Evolutionary conservation across 2,797 vertebrate genomes (phyloP), one percentile per base, ranked within the genome.

Genomic region (Eospalax fontanierii): DNA sequence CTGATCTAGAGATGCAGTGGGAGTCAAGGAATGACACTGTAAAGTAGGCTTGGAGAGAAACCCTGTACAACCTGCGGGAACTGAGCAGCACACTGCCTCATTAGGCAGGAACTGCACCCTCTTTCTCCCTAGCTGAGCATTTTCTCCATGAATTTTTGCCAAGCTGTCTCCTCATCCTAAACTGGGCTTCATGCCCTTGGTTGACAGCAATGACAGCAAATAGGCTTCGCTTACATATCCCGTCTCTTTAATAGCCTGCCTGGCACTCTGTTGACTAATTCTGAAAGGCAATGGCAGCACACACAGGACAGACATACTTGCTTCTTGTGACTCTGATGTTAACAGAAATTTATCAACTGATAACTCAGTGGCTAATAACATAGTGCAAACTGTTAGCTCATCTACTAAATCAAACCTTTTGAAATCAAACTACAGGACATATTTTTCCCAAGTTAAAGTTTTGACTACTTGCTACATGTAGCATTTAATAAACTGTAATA

Each of bases 231-330:
- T 95, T 30, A 14, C 30, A 22, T 11, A 59, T 12, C 76, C 92
- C 84, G 59, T 87, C n/a, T 43, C 75, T 10, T 0, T 73, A 43
- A 70, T 26, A 3, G 40, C 81, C 40, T 80, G 15, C 74, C 84
- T 65, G 43, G 94, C 81, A 86, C 71, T 82, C 82, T n/a, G 24
- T 18, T 63, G 26, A 85, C 84, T 24, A 65, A 90, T 93, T 93
- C 85, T 86, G 11, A 87, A 59, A 50, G n/a, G 63, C 35, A 21
- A 68, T 26, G 12, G 10, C 1, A 38, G 26, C 18, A 73, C 75
- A 83, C 2, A 10, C 22, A 57, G 22, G 28, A 73, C 30, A 91
- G 21, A 65, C n/a, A 89, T 0, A 28, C 24, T 89, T 93, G 43
- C 63, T 76, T 70, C 89, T 86, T 50, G 28, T n/a, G 10, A 63